Conservation (phyloP, 1,140 invertebrate genomes). For the Drosophila arawakana region DNA sequence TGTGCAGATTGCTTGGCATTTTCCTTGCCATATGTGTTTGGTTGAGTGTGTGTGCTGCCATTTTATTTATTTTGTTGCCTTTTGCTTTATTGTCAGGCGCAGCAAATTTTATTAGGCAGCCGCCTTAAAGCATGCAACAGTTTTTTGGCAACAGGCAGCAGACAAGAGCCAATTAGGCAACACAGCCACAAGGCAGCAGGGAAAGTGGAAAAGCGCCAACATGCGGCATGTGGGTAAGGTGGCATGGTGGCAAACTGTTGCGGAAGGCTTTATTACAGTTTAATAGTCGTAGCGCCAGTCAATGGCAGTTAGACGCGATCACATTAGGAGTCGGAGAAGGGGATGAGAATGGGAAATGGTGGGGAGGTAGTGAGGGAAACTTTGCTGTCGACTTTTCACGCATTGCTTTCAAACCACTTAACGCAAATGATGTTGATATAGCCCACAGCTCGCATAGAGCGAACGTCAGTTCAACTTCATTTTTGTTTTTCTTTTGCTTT, state of each 20-base stretch:
- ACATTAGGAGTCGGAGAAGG: conserved; percentile 44
- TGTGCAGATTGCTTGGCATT: conserved; percentile 45
- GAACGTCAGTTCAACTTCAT: conserved; percentile 43
- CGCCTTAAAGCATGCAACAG: conserved; percentile 75
- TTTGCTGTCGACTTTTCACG: conserved; percentile 64
- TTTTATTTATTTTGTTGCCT: conserved; percentile 58
- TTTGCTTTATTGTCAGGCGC: conserved; percentile 55
- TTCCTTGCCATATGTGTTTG: conserved; percentile 7
- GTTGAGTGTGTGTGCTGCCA: conserved; percentile 45
- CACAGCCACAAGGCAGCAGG: conserved; percentile 43
- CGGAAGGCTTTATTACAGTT: conserved; percentile 68
- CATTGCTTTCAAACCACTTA: conserved; percentile 72
- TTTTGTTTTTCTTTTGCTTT: conserved; percentile 5
- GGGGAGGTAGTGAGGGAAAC: not conserved
- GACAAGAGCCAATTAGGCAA: conserved; percentile 72
- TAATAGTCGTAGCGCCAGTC: conserved; percentile 60
- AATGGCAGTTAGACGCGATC: conserved; percentile 54
- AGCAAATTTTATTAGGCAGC: conserved; percentile 72
- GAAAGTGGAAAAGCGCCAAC: not conserved
- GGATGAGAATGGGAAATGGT: not conserved
- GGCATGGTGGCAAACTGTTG: conserved; percentile 15
- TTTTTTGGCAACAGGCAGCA: conserved; percentile 64
- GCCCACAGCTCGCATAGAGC: conserved; percentile 20
- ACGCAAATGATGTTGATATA: conserved; percentile 82
- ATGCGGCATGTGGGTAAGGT: not conserved